Evolutionary conservation across 2,797 vertebrate genomes (phyloP).

Genomic region (Arrhamphus sclerolepis): DNA sequence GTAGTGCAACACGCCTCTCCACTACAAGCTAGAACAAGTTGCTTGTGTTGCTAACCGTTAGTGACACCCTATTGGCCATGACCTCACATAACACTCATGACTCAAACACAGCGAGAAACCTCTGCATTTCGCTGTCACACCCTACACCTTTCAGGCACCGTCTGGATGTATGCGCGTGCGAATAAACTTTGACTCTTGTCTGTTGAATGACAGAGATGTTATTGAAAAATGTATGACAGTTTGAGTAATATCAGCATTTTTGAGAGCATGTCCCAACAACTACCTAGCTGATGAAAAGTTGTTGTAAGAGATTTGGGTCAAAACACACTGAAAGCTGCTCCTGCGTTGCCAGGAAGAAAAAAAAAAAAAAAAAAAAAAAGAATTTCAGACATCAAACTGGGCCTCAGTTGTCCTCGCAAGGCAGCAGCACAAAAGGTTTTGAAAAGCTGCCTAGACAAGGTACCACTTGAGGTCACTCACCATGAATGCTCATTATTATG

Average conservation of each 20-base stretch:
- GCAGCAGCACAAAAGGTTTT: slow-evolving; percentile 19
- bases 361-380: too few species aligned
- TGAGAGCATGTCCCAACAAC: slow-evolving; percentile 48
- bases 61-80: slow-evolving; percentile 53
- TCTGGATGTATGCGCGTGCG: slow-evolving; percentile 20
- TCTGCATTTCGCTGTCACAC: slow-evolving; percentile 37
- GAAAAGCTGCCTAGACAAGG: slow-evolving; percentile 25
- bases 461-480: slow-evolving; percentile 22
- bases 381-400: slow-evolving; percentile 33
- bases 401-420: slow-evolving; percentile 10
- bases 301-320: slow-evolving; percentile 20
- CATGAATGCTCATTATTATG: slow-evolving; percentile 28
- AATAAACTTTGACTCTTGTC: slow-evolving; percentile 32
- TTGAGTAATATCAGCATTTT: slow-evolving; percentile 42
- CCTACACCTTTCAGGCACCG: slow-evolving; percentile 40
- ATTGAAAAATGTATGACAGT: slow-evolving; percentile 35
- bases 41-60: slow-evolving; percentile 30
- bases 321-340: slow-evolving; percentile 12
- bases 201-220: slow-evolving; percentile 28
- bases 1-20: slow-evolving; percentile 25
- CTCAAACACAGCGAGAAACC: slow-evolving; percentile 33
- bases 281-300: slow-evolving; percentile 10
- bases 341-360: slow-evolving; percentile 17
- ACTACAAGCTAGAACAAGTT: slow-evolving; percentile 51
- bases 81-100: slow-evolving; percentile 46